Evolutionary conservation across 2,888 invertebrate species (phyloP), one percentile per base, ranked within the genome.

Genomic region (Eilema griseolum): DNA sequence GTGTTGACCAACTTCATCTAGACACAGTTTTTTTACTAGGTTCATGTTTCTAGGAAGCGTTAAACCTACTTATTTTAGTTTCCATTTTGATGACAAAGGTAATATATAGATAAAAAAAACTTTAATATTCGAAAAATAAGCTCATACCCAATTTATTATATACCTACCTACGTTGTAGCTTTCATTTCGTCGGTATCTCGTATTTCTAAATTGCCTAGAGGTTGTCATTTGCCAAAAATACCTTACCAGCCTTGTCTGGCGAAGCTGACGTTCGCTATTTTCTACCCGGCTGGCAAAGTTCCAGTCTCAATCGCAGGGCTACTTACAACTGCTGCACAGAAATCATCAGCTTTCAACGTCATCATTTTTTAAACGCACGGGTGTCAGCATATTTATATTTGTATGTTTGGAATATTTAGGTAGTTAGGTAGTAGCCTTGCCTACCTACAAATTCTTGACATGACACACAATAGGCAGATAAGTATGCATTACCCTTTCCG

Each of bases 241-340:
- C 73, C 70, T 70, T 66, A 33, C 64, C 73, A 70, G 78, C 70
- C 74, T 80, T 80, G 73, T 77, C 79, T 82, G 72, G 76, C 65
- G 68, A 79, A 71, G 79, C 79, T 82, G 82, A 80, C 76, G 82
- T 76, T 74, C 69, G 77, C 81, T 82, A 82, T 82, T 79, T 79
- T 70, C 66, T 70, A 70, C 31, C 67, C 64, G 57, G 67, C 79
- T 82, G 82, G 82, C 82, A 82, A 74, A 70, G 66, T 82, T 82
- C 82, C 82, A 82, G 82, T 14, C 75, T 75, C 72, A 60, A 31
- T 73, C 74, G 73, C 73, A 82, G 80, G 76, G 78, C 73, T 79
- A 82, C 75, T 67, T 64, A 68, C 63, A 46, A 46, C 60, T 67
- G 14, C 59, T 46, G 37, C 16, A 64, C 56, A 52, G 31, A 65